phyloP scores from a whole-genome alignment of 1,140 invertebrate genomes.

The Bombus breviceps region DNA sequence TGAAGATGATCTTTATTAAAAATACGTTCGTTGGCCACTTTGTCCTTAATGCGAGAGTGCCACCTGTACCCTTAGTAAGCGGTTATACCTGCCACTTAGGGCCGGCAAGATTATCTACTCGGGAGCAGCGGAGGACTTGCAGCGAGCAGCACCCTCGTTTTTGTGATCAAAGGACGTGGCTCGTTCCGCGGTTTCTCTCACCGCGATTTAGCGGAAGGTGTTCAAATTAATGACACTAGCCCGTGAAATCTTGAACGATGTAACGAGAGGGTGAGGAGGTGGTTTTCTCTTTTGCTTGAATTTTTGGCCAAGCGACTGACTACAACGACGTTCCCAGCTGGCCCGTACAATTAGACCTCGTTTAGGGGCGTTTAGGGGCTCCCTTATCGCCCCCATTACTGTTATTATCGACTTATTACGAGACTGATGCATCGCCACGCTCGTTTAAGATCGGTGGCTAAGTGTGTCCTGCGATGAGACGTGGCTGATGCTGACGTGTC shows the following conservation, averaged over 20 bases:
- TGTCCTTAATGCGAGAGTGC: conserved; percentile 52
- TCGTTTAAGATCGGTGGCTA: conserved; percentile 14
- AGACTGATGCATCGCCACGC: conserved; percentile 23
- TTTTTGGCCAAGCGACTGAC: conserved; percentile 42
- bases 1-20: conserved; percentile 65
- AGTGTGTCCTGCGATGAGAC: neutral
- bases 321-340: conserved; percentile 48
- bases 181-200: conserved; percentile 22
- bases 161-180: conserved; percentile 18
- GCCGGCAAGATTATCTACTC: conserved; percentile 63
- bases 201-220: conserved; percentile 70
- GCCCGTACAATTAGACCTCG: conserved; percentile 79
- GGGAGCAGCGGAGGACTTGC: neutral
- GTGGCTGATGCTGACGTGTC: neutral
- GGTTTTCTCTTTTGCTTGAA: conserved; percentile 45
- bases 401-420: conserved; percentile 83
- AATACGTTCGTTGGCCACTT: conserved; percentile 46
- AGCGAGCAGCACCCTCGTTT: conserved; percentile 52
- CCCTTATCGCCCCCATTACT: conserved; percentile 80
- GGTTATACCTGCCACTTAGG: conserved; percentile 63
- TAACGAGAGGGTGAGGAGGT: no score
- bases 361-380: conserved; percentile 80
- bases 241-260: conserved; percentile 47
- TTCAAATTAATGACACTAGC: conserved; percentile 76
- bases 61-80: conserved; percentile 48